phyloP scores from a whole-genome alignment of 2,797 vertebrate genomes.

The Selene dorsalis region DNA sequence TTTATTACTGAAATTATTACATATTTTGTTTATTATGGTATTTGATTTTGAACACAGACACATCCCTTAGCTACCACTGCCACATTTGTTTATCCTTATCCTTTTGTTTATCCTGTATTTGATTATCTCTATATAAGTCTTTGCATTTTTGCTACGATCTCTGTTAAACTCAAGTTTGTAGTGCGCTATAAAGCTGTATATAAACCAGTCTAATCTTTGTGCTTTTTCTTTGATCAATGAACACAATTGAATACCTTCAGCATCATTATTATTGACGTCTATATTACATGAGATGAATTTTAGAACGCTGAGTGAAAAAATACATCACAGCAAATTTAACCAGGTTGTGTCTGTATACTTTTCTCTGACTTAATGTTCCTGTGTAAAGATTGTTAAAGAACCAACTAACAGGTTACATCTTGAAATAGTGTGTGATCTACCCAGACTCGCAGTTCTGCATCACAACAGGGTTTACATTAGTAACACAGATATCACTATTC shows the following conservation, averaged over 20 bases:
- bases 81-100: neutral
- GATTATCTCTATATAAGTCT: neutral
- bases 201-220: slow-evolving; percentile 6
- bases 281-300: neutral
- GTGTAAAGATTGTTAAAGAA: slow-evolving; percentile 25
- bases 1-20: neutral
- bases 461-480: slow-evolving; percentile 71
- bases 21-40: neutral
- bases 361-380: neutral
- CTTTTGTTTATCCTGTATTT: neutral
- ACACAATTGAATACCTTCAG: neutral
- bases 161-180: neutral
- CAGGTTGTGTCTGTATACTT: neutral
- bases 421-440: slow-evolving; percentile 60
- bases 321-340: neutral
- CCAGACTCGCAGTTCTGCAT: slow-evolving; percentile 64
- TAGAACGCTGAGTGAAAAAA: neutral
- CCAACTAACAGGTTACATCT: slow-evolving; percentile 39
- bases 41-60: neutral
- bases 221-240: slow-evolving; percentile 13
- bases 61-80: neutral
- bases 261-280: slow-evolving; percentile 8
- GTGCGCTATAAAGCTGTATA: neutral
- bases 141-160: neutral
- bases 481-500: slow-evolving; percentile 45